Evolutionary conservation across 2,113 vertebrate species (phyloP), one percentile per base, ranked within the genome.

Genomic region (Ageneiosus marmoratus): DNA sequence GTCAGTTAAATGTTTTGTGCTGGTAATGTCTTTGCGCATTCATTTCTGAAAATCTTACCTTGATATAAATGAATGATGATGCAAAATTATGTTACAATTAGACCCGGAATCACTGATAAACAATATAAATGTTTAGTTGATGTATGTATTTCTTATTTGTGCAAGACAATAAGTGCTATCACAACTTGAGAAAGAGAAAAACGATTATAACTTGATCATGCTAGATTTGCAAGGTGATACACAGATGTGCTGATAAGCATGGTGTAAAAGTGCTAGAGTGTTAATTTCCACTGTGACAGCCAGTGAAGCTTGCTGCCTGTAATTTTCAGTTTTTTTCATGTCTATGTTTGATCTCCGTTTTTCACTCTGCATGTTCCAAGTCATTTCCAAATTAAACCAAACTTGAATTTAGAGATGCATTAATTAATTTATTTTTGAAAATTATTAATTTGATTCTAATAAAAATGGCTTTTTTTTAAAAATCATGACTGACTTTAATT

Each of bases 351-450:
- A 53, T 55, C 12, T 78, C 51, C 86, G 73, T 62, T 72, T 85
- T 76, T 88, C 48, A 63, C 86, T 62, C 76, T 80, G 81, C 44
- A 32, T 82, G 89, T 88, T 90, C 89, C 80, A 84, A 86, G 79
- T 77, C 13, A 84, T 89, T 87, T 89, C 48, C 48, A 81, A 88
- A 89, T 91, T 51, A 88, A 91, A 82, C 86, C 81, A 86, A 44
- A 51, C 15, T 78, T 51, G 74, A 58, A 75, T 74, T 58, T 85
- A 79, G 74, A 51, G 34, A 84, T 78, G 63, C 51, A 84, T 27
- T 74, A 77, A 90, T 88, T 78, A 90, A 88, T 77, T 88, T 88
- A 79, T 78, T 83, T 81, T 87, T 82, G 44, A 48, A 84, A 83
- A 80, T 58, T 84, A 87, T 82, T 15, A 5, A 62, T 77, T 24